A percentile compares a stretch with the other conserved stretches of the same genome.
Conservation (phyloP, 2,797 vertebrate species). For the Manis crassicaudata region DNA sequence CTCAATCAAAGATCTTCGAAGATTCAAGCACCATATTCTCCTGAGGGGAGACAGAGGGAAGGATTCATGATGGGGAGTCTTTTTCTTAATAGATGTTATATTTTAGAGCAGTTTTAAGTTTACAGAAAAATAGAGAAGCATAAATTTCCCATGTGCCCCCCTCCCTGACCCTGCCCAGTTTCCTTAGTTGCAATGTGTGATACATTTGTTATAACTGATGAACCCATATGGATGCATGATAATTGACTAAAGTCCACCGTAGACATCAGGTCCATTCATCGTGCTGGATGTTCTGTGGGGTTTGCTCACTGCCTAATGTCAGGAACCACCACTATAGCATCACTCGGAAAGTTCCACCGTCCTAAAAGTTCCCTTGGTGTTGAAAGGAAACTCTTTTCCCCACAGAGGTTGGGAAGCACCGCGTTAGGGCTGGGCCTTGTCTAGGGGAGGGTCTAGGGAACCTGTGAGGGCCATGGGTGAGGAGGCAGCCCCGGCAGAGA, state of each 20-base stretch:
- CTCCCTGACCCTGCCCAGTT: not conserved
- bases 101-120: not conserved
- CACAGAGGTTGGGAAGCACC: not conserved
- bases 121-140: not conserved
- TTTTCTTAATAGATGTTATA: not conserved
- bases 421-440: not conserved
- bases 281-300: not conserved
- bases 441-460: not conserved
- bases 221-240: not conserved
- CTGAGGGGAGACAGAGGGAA: not conserved
- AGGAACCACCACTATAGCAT: too few species aligned
- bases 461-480: not conserved
- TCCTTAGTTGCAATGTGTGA: not conserved
- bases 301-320: not conserved
- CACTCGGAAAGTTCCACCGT: not conserved
- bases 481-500: fast-evolving
- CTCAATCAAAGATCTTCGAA: slow-evolving; percentile 22
- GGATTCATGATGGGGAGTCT: not conserved
- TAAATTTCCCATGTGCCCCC: not conserved
- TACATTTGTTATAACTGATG: not conserved
- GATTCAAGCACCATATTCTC: not conserved
- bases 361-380: not conserved
- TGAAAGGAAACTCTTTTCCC: not conserved
- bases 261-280: fast-evolving
- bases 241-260: not conserved